Percentiles rank a stretch among this genome's conserved stretches.
Conservation (phyloP, 2,113 vertebrate species). For the Dasypus novemcinctus region DNA sequence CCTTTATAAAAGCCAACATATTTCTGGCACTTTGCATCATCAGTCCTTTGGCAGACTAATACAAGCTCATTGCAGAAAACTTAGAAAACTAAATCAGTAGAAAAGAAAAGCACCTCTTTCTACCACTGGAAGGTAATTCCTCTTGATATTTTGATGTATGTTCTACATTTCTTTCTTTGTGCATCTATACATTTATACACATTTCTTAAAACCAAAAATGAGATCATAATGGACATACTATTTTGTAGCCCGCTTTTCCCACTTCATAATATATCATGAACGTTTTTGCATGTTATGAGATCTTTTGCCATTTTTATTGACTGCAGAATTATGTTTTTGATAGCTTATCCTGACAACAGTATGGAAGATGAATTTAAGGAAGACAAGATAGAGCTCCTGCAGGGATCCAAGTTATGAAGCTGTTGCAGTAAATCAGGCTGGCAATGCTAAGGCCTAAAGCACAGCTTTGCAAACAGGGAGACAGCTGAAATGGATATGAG, state of each 20-base stretch:
- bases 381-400: slow-evolving; percentile 14
- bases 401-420: not conserved
- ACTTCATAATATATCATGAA: not conserved
- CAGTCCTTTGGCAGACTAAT: no score
- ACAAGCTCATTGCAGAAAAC: not conserved
- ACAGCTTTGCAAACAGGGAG: no score
- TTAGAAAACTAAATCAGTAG: not conserved
- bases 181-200: not conserved
- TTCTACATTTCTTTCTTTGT: not conserved
- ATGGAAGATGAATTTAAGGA: slow-evolving; percentile 45
- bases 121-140: not conserved
- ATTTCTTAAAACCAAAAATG: not conserved
- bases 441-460: not conserved
- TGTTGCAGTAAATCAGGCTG: not conserved
- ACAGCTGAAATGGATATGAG: not conserved
- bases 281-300: not conserved
- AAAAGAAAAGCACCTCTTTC: not conserved
- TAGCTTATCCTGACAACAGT: slow-evolving; percentile 25
- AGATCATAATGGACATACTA: not conserved
- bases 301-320: slow-evolving; percentile 58
- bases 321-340: slow-evolving; percentile 26
- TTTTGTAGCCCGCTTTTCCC: not conserved
- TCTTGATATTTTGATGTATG: not conserved
- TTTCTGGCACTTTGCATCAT: no score
- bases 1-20: no score